A percentile compares a stretch with the other conserved stretches of the same genome.
These are phyloP conservation scores for Anneissia japonica DNA, from an alignment of 35 echinoderm and acorn worm species.

Conservation along the genomic window DNA sequence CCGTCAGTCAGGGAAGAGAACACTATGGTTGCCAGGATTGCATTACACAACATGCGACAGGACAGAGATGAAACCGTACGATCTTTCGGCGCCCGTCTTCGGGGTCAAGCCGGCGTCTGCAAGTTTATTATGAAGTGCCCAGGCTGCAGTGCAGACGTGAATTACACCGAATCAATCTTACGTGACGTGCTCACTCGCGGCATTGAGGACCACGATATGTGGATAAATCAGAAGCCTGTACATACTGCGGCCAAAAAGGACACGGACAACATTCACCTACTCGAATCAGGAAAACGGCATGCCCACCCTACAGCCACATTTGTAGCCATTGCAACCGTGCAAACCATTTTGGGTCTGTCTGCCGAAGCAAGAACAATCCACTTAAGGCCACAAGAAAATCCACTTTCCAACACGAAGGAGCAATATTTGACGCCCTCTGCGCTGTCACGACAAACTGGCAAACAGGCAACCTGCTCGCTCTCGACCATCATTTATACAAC, in stretches of 20 bases:
- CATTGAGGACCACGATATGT: neutral
- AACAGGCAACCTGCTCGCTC: neutral
- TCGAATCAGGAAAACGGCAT: neutral
- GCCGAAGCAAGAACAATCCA: neutral
- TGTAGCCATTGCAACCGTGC: neutral
- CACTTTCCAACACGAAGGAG: neutral
- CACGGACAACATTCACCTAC: neutral
- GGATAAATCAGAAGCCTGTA: neutral
- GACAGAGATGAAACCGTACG: slow-evolving; percentile 14
- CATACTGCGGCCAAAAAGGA: neutral
- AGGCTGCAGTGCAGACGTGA: neutral
- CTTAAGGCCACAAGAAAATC: neutral
- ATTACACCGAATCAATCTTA: neutral
- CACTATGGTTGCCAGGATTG: neutral
- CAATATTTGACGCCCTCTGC: slow-evolving; percentile 11
- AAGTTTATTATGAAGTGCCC: neutral
- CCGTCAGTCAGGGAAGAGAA: slow-evolving; percentile 14
- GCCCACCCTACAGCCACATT: neutral
- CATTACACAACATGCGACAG: slow-evolving; percentile 42
- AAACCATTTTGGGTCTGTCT: slow-evolving; percentile 2
- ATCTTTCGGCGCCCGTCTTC: neutral
- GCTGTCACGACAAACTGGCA: neutral
- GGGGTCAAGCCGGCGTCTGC: slow-evolving; percentile 2
- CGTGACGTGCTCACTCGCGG: neutral
- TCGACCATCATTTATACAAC: slow-evolving; percentile 24